Base-by-base conservation (phyloP, 2,888 invertebrate species). In the Omphaloscelis lunosa region DNA sequence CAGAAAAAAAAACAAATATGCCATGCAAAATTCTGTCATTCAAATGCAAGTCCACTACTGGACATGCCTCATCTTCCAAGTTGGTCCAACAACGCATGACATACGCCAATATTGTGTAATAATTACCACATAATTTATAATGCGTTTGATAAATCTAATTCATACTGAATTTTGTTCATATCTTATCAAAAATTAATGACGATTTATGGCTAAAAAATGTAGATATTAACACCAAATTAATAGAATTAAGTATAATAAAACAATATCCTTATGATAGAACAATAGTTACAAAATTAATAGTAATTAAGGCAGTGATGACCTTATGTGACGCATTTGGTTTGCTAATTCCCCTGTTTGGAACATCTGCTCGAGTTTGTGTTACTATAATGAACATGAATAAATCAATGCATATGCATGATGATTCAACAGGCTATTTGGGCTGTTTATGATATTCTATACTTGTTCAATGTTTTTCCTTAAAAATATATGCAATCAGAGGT, bases 331-430 rank as follows among this genome's bases (percentile, higher is more conserved):
- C n/a, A 82, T 82, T 78, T 78, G 70, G 56, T 56, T 71, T 74
- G 62, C 73, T 41, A 82, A 78, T 82, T 45, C 61, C 9, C 45
- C 58, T 53, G 77, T 63, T 82, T 70, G 0, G 23, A 78, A 73
- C 41, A 67, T 69, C 59, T 51, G 53, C 39, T 48, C 20, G 39
- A 41, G 53, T 61, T 41, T 67, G 5, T 34, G 29, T 51, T 79
- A 23, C 27, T 20, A 2, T 61, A 66, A 51, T 69, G 62, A 67
- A 63, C 17, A 58, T 29, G n/a, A 71, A 78, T 66, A 53, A 2
- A 34, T 29, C 2, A n/a, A 27, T 41, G 29, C 15, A 45, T 58
- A 12, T 71, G 23, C 58, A 9, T 45, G 20, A 61, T 56, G 45
- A 56, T 69, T 51, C n/a, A 41, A 59, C 17, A 59, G 59, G 23